A percentile compares a stretch with the other conserved stretches of the same genome.
Conservation (phyloP, 92 coral and sea anemone species). For the Porites lobata region DNA sequence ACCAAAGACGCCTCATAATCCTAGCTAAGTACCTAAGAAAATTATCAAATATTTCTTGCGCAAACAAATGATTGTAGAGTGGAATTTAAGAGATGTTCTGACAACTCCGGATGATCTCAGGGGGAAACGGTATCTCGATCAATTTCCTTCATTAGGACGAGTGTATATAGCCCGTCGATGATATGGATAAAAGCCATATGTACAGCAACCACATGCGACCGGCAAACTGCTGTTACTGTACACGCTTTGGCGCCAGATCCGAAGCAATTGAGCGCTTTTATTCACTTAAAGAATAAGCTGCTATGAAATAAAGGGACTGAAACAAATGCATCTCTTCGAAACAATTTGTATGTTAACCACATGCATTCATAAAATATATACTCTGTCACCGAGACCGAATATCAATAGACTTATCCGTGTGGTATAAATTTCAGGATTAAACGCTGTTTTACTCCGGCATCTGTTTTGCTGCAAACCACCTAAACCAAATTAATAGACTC, state of each 20-base stretch:
- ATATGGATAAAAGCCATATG: constrained; percentile 59
- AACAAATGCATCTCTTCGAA: constrained; percentile 37
- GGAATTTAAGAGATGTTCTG: constrained; percentile 63
- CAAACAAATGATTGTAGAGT: constrained; percentile 66
- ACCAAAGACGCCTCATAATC: constrained; percentile 78
- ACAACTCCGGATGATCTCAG: constrained; percentile 54
- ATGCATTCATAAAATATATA: constrained; percentile 54
- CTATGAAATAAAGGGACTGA: constrained; percentile 25
- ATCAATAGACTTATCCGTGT: constrained; percentile 77
- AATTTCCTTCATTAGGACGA: constrained; percentile 43
- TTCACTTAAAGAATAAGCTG: background rate
- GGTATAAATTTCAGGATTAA: constrained; percentile 92
- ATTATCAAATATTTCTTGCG: constrained; percentile 52
- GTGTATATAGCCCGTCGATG: constrained; percentile 55
- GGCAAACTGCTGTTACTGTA: constrained; percentile 18
- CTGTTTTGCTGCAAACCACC: constrained; percentile 78
- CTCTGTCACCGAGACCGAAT: constrained; percentile 65
- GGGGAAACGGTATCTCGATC: constrained; percentile 53
- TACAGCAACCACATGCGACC: background rate
- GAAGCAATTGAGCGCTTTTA: constrained; percentile 12
- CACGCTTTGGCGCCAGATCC: constrained; percentile 16
- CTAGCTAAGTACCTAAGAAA: constrained; percentile 80
- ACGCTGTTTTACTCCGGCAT: constrained; percentile 73
- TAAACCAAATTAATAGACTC: constrained; percentile 79
- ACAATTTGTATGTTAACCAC: constrained; percentile 73